Evolutionary conservation across 1,140 invertebrate species (phyloP), one percentile per base, ranked within the genome.

Genomic region (Maniola jurtina): DNA sequence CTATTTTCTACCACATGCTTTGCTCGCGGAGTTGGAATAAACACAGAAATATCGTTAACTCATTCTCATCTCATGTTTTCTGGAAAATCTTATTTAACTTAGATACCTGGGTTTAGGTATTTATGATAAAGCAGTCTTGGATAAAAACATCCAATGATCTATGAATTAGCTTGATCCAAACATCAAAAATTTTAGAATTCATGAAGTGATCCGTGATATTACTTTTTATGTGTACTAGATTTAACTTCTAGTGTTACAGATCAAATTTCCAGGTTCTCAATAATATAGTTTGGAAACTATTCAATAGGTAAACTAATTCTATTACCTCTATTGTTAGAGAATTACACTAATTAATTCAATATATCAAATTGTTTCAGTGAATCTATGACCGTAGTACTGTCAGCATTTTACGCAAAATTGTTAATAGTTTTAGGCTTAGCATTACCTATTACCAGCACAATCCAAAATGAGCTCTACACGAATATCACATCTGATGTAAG

Each of bases 381-480:
- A 85, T 92, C 81, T 83, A 93, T 84, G 84, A 81, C 91, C 84
- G 75, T 83, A 72, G 83, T 86, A 64, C 75, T 83, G 76, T 92
- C 80, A 82, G 86, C 80, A 65, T 89, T 84, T 84, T 91, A 91
- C 65, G 88, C 90, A 8, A 91, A 91, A 80, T 78, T 91, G 72
- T 81, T 91, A 81, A 90, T 91, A 78, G 86, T 89, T 70, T 77
- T 91, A 74, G 89, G 89, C 56, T 71, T 89, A 64, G 89, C 88
- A 10, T 66, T 91, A 16, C 88, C 88, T 0, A 74, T 91, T 13
- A 91, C 89, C 9, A 91, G 84, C 73, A 89, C 87, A 14, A 88
- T 91, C 77, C 88, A 90, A 72, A 89, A 90, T 79, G 83, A 88
- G 67, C 71, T 86, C 0, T 73, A 80, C 66, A 84, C 83, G 4